Base-by-base conservation (phyloP, 2,888 invertebrate genomes). In the Tipula confusa region DNA sequence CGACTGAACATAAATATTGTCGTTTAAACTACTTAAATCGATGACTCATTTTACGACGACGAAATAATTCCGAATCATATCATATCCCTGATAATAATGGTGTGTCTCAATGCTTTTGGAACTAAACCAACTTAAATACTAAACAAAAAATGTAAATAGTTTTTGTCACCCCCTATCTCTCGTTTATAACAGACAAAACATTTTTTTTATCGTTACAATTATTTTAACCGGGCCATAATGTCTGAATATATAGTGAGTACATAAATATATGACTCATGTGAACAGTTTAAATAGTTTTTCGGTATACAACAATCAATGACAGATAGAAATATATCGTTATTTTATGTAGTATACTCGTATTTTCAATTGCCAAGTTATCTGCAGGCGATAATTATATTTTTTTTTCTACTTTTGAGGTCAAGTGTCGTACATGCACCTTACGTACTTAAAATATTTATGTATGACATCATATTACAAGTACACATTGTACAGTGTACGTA, bases 1-100 rank as follows among this genome's bases (percentile, higher is more conserved):
- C 24, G 9, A 24, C 64, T 18, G 24, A 64, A 18, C 64, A 64
- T 24, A 64, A n/a, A n/a, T n/a, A n/a, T n/a, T n/a, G n/a, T 24
- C 24, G 43, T 43, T 43, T 43, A n/a, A 2, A 43, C n/a, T 43
- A n/a, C 31, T 0, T n/a, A 24, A 64, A 24, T 3, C 64, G 24
- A 64, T 64, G 64, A 64, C 64, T 64, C 64, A 64, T n/a, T 64
- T 64, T 64, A 64, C 64, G 64, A 64, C 24, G 64, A 64, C 64
- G 64, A 64, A 64, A 64, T 24, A 64, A 64, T 64, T 64, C 9
- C 64, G 64, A 64, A 64, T 24, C 9, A 64, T 24, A 24, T n/a
- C n/a, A n/a, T 64, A 64, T 64, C 64, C 64, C 64, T 64, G 64
- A 64, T 64, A 64, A 64, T 64, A 24, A 64, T 64, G 24, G 64